phyloP scores from a whole-genome alignment of 92 coral and sea anemone genomes.

The Phymanthus crucifer region DNA sequence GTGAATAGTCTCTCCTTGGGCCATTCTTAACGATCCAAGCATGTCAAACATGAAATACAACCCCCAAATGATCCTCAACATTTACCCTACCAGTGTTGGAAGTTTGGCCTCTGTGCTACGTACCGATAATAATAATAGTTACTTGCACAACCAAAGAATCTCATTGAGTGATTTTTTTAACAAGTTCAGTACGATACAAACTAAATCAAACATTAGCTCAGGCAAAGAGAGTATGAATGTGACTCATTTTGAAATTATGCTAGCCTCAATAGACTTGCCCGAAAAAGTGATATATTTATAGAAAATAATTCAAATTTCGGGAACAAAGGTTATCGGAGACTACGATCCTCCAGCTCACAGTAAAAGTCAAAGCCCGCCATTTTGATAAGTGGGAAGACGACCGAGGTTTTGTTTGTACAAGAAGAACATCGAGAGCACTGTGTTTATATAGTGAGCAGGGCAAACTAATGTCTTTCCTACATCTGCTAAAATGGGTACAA shows the following conservation, averaged over 20 bases:
- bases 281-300: neutral
- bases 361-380: neutral
- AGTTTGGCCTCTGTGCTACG: constrained; percentile 3
- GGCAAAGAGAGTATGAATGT: neutral
- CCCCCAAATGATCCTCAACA: neutral
- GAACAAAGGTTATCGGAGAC: constrained; percentile 7
- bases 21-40: constrained; percentile 5
- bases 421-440: neutral
- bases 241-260: neutral
- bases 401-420: neutral
- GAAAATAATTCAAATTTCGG: neutral
- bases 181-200: neutral
- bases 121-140: neutral
- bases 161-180: too few species aligned
- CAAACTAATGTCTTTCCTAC: neutral
- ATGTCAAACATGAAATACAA: neutral
- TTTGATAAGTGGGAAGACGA: constrained; percentile 8
- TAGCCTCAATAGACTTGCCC: neutral
- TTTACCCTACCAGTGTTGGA: neutral
- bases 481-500: neutral
- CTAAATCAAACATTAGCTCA: neutral
- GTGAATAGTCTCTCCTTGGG: neutral
- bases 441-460: too few species aligned
- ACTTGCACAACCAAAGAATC: constrained; percentile 1
- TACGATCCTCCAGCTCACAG: neutral